Evolutionary conservation across 2,113 vertebrate genomes (phyloP).

Genomic region (Marcusenius ussheri): DNA sequence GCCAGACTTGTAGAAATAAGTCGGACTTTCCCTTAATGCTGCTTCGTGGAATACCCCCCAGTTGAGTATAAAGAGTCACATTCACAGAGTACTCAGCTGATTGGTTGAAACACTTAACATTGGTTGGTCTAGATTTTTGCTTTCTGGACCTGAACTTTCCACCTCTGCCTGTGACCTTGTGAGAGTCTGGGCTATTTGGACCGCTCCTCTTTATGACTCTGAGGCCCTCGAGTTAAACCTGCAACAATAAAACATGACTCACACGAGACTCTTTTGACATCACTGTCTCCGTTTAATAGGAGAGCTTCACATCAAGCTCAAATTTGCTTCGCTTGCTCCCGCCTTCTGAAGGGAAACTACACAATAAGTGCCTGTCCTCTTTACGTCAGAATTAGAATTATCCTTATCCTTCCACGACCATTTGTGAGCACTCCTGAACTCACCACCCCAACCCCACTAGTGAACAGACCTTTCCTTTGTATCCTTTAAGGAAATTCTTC

Average conservation of each 20-base stretch:
- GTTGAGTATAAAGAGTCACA: neutral
- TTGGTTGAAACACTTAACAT: neutral
- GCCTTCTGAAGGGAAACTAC: neutral
- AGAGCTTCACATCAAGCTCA: neutral
- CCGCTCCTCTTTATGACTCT: neutral
- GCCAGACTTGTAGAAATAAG: too few species aligned
- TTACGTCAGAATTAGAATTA: neutral
- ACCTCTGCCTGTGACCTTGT: neutral
- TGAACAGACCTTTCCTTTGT: neutral
- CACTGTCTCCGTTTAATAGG: neutral
- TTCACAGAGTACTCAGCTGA: neutral
- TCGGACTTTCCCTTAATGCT: too few species aligned
- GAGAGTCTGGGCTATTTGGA: slow-evolving; percentile 37
- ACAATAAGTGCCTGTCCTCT: neutral
- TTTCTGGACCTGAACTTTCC: neutral
- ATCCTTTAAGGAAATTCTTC: neutral
- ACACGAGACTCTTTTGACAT: neutral
- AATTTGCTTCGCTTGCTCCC: neutral
- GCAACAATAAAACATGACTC: neutral
- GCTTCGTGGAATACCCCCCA: neutral
- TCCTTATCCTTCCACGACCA: neutral
- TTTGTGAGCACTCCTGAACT: neutral
- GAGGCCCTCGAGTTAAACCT: neutral
- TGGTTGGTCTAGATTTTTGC: slow-evolving; percentile 45
- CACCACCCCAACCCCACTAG: neutral